Conservation (phyloP, 1,140 invertebrate genomes). For the Bombyx mori region DNA sequence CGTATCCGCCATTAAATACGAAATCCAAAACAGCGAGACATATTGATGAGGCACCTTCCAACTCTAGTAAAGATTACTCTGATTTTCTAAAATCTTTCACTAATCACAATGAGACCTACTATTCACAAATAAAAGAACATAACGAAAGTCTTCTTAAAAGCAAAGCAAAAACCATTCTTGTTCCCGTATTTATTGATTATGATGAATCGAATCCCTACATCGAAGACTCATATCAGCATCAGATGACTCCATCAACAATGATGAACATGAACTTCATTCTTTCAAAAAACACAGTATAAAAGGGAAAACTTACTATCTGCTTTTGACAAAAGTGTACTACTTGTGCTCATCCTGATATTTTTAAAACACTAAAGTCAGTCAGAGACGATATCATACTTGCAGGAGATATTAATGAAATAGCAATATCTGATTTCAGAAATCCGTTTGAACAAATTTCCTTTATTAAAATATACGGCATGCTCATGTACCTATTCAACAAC, state of each 20-base stretch:
- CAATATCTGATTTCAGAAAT: conserved; percentile 11
- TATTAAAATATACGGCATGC: conserved; percentile 9
- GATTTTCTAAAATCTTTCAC: conserved; percentile 11
- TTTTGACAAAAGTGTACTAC: conserved; percentile 12
- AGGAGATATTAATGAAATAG: conserved; percentile 7
- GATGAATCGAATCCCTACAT: conserved; percentile 20
- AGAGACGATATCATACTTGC: conserved; percentile 4
- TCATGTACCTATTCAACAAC: conserved; percentile 10
- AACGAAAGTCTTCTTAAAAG: too few species aligned
- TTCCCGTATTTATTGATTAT: conserved; percentile 16
- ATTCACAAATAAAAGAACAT: conserved; percentile 15
- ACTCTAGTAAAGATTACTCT: conserved; percentile 11
- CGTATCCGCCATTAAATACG: neutral
- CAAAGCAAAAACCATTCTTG: conserved; percentile 10
- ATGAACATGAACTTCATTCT: conserved; percentile 1
- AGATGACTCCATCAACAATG: conserved; percentile 1
- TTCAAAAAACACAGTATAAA: conserved; percentile 1
- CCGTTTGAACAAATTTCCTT: conserved; percentile 7
- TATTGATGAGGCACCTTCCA: conserved; percentile 21
- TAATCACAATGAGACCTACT: conserved; percentile 12
- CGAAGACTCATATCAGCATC: conserved; percentile 13
- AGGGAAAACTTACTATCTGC: conserved; percentile 3
- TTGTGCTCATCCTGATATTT: conserved; percentile 5
- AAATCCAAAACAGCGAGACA: neutral
- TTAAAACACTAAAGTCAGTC: conserved; percentile 6